Evolutionary conservation across 2,888 invertebrate genomes (phyloP), one percentile per base, ranked within the genome.

Genomic region (Hypsopygia costalis): DNA sequence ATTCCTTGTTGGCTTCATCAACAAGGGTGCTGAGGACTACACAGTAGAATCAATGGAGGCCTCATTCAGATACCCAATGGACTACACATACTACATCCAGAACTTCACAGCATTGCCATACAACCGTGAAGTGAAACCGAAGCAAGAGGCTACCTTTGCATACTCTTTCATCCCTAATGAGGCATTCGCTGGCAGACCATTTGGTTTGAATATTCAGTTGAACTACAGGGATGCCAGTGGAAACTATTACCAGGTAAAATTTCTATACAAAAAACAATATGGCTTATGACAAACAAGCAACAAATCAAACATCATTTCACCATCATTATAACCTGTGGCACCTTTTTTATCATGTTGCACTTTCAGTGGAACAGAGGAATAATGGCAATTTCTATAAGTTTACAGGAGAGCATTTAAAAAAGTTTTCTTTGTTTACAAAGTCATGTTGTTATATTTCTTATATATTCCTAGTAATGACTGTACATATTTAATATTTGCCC

Each of bases 11-110:
- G 98, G 99, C 11, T 98, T 99, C 86, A 92, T 93, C 40, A 99
- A 99, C 90, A 97, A 96, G 71, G 99, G 98, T 34, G 91, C 93
- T 44, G 93, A 94, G 57, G 97, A 98, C 57, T 98, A 98, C 69
- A 81, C 95, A 12, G 92, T 99, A 11, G 98, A 99, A 72, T 94
- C 95, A 4, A 91, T 99, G 70, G 99, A 99, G 66, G 98, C 98
- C 0, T 98, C 99, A 0, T 98, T 99, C 93, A 94, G 98, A 58
- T 99, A 99, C 74, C 98, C 99, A 6, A 96, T 98, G 95, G 99
- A 99, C 85, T 99, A 97, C 88, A 97, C 94, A 56, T 99, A 97
- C 86, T 96, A 96, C 87, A 98, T 99, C 55, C 98, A 99, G 86
- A 99, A 99, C 88, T 99, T 99, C 89, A 97, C 98, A 0, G 94